Base-by-base conservation (phyloP, 2,113 vertebrate genomes). In the Gallinago paraguaiae region DNA sequence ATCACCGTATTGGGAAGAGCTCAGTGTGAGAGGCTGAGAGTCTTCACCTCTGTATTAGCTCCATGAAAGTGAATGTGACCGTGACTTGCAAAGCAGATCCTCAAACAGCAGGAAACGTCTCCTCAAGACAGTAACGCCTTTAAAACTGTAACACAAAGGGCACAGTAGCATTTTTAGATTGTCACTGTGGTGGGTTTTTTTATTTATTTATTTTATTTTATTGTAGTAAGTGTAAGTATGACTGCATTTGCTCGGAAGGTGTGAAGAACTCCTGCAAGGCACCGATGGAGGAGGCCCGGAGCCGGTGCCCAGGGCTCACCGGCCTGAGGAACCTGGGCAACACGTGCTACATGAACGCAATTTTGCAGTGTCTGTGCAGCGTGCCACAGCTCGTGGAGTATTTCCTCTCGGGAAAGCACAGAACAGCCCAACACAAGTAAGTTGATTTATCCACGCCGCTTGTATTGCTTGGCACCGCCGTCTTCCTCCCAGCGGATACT, bases 261-360 rank as follows among this genome's bases (percentile, higher is more conserved):
- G 28, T 71, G 64, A 92, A 41, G 28, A 13, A 46, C 35, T 92
- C 86, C 17, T 59, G 17, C 37, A 80, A 31, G 3, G n/a, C 96
- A 7, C 11, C 16, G 3, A 50, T 68, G 11, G 85, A 79, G 30
- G 65, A 87, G 17, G 3, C 2, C 72, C 82, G 22, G 48, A 88
- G 69, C 28, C 88, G 27, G 12, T 8, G 33, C 7, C 88, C 94
- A 9, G 97, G 97, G 9, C 98, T 98, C 30, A 98, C 98, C 0
- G 99, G 99, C 61, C 97, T 99, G 69, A 91, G 96, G 14, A 99
- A 99, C 86, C 93, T 98, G 24, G 98, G 98, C 54, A 99, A 99
- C 97, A 98, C 98, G 0, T 99, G 99, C 97, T 99, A 99, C 96
- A 95, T 99, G 95, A 99, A 99, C 0, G 98, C 98, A 0, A 96